A percentile compares a stretch with the other conserved stretches of the same genome.
These are phyloP conservation scores for Athene cunicularia DNA, from an alignment of 2,113 vertebrate species.

Conservation along the genomic window DNA sequence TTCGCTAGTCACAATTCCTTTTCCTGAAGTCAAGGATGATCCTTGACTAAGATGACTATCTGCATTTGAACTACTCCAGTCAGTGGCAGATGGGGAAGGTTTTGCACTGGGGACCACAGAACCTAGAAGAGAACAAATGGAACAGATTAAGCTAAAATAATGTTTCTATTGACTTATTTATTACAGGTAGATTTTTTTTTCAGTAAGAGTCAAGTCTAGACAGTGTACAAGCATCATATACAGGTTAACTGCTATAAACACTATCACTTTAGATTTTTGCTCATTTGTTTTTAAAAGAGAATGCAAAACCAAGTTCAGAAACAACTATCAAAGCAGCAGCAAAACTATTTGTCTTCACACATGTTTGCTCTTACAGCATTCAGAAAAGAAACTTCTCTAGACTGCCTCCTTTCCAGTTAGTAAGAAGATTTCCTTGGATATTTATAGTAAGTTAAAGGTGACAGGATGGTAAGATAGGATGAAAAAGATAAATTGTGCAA, in stretches of 20 bases:
- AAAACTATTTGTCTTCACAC: background rate
- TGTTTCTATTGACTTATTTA: background rate
- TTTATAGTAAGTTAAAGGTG: background rate
- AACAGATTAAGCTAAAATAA: background rate
- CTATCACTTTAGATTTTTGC: background rate
- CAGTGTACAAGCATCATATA: background rate
- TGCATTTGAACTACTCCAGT: constrained; percentile 78
- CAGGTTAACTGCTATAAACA: background rate
- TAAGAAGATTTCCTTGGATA: background rate
- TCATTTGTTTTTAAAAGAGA: background rate
- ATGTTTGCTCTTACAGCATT: background rate
- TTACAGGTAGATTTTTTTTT: background rate
- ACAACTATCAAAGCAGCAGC: background rate
- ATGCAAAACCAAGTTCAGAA: background rate
- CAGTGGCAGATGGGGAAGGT: constrained; percentile 56
- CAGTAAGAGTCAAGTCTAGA: background rate
- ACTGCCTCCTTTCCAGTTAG: background rate
- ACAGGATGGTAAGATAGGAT: background rate
- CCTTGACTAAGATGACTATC: constrained; percentile 77
- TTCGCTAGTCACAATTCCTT: constrained; percentile 67
- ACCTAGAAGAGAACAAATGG: constrained; percentile 14
- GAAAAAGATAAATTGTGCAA: background rate
- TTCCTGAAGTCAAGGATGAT: constrained; percentile 58
- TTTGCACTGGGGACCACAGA: constrained; percentile 52
- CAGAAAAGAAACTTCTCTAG: background rate